Percentiles rank a stretch among this genome's conserved stretches.
phyloP scores from a whole-genome alignment of 2,797 vertebrate genomes.

The Liasis olivaceus region DNA sequence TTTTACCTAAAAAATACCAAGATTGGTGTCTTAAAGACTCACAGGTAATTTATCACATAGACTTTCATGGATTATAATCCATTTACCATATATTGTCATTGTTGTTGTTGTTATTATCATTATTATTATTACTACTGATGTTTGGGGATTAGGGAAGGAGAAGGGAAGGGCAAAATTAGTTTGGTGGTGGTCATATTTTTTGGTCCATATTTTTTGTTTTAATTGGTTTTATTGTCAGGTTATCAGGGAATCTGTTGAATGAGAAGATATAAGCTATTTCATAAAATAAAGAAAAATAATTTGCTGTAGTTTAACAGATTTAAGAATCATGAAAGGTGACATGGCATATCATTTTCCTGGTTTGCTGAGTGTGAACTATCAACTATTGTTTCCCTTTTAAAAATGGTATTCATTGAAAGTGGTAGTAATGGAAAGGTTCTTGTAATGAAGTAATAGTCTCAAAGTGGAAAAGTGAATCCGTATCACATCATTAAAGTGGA shows the following conservation, averaged over 20 bases:
- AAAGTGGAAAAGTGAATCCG: background rate
- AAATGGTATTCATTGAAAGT: background rate
- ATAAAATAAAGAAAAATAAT: background rate
- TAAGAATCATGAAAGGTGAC: background rate
- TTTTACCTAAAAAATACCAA: too few relatives aligned
- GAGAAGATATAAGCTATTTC: background rate
- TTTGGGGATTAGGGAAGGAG: background rate
- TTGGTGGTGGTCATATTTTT: background rate
- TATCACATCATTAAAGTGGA: background rate
- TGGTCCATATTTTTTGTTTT: background rate
- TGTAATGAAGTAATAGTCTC: background rate
- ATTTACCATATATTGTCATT: background rate
- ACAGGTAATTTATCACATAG: too few relatives aligned
- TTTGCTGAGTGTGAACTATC: background rate
- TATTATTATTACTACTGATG: background rate
- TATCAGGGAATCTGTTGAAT: background rate
- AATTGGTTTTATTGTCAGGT: background rate
- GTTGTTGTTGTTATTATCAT: background rate
- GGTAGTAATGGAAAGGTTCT: background rate
- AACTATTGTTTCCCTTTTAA: background rate
- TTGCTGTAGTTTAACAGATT: background rate
- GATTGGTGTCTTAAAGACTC: too few relatives aligned
- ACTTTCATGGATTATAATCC: background rate
- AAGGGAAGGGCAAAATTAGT: background rate
- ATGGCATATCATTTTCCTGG: background rate